Percentiles rank a stretch among this genome's conserved stretches.
Conservation (phyloP, 2,113 vertebrate species). For the Sinosuthora webbiana region DNA sequence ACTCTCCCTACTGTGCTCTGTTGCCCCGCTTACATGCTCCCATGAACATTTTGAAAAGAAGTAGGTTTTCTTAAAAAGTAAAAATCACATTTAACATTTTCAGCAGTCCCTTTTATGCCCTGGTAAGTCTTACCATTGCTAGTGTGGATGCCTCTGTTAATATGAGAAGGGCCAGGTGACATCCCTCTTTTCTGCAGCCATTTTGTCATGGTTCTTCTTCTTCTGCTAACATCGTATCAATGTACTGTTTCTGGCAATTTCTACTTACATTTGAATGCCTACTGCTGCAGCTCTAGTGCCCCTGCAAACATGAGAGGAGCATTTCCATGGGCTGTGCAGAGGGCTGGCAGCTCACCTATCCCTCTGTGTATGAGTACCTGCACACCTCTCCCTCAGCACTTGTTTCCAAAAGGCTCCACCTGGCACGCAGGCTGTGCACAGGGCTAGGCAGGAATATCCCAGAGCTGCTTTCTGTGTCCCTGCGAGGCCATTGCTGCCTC, state of each 20-base stretch:
- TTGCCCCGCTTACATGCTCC: background rate
- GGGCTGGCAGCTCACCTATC: background rate
- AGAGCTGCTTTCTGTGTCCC: background rate
- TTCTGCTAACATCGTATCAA: background rate
- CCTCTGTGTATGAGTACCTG: background rate
- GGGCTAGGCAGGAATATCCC: background rate
- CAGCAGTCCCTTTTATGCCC: background rate
- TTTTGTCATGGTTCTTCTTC: background rate
- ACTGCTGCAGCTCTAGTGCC: background rate
- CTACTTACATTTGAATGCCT: background rate
- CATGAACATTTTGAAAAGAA: background rate
- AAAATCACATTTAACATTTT: background rate
- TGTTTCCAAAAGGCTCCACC: background rate
- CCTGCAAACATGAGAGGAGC: background rate
- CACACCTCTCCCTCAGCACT: background rate
- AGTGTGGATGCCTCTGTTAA: background rate
- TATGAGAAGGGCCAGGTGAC: background rate
- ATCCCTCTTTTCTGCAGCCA: background rate
- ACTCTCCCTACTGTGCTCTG: background rate
- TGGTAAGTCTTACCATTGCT: background rate
- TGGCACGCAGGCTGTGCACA: accelerated
- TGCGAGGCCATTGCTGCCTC: background rate
- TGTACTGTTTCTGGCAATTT: background rate
- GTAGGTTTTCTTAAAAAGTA: background rate
- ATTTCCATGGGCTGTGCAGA: background rate